A percentile compares a stretch with the other conserved stretches of the same genome.
These are phyloP conservation scores for Oreochromis grahami DNA, from an alignment of 2,797 vertebrate genomes.

Conservation along the genomic window DNA sequence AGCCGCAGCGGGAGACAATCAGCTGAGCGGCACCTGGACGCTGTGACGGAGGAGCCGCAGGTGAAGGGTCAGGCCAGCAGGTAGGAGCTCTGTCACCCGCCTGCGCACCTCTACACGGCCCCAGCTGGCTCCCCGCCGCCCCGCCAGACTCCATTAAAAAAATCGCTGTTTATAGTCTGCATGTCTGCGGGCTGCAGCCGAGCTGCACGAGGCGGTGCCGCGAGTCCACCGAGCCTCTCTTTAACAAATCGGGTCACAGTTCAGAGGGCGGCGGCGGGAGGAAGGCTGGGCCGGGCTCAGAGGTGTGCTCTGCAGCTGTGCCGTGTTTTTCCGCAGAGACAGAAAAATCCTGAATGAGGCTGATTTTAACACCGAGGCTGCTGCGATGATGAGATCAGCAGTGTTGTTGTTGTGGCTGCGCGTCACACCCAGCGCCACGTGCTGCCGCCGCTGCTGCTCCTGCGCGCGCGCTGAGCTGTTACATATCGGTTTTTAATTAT, in stretches of 20 bases:
- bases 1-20: constrained; percentile 5
- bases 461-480: not conserved
- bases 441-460: not conserved
- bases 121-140: rapidly evolving
- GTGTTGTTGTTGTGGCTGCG: not conserved
- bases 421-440: not conserved
- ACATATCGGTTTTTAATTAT: not conserved
- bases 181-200: not conserved
- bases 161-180: not conserved
- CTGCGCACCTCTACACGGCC: not conserved
- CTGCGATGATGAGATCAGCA: not conserved
- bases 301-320: not conserved
- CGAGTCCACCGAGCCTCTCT: not conserved
- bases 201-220: not conserved
- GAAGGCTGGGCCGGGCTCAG: not conserved
- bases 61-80: not conserved
- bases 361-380: not conserved
- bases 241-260: not conserved
- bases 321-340: not conserved
- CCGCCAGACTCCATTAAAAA: not conserved
- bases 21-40: not conserved
- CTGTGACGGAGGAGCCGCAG: not conserved
- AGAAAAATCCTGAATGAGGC: not conserved
- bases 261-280: not conserved
- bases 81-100: not conserved